Percentiles rank a stretch among this genome's conserved stretches.
Conservation (phyloP, 1,140 invertebrate genomes). For the Scylla paramamosain region DNA sequence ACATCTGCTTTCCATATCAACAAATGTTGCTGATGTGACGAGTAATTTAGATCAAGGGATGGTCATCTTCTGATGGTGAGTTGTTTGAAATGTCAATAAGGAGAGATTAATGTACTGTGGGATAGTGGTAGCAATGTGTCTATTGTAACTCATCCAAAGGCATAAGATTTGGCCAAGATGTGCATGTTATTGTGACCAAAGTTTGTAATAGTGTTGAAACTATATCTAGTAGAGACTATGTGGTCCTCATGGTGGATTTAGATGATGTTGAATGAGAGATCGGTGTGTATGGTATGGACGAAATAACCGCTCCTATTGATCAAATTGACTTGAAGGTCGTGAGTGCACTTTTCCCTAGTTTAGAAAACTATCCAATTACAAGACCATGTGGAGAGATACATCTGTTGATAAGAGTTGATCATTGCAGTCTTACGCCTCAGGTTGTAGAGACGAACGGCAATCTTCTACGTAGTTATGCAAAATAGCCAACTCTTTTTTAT, state of each 20-base stretch:
- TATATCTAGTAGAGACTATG: neutral
- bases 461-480: too few species aligned
- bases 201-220: neutral
- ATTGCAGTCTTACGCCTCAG: too few species aligned
- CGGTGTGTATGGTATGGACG: neutral
- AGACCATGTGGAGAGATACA: too few species aligned
- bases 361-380: too few species aligned
- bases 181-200: neutral
- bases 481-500: too few species aligned
- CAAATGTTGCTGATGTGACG: neutral
- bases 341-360: too few species aligned
- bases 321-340: too few species aligned
- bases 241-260: neutral
- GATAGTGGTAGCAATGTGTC: conserved; percentile 22
- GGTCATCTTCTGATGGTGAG: conserved; percentile 33
- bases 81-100: neutral
- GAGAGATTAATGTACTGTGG: conserved; percentile 34
- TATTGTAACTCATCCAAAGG: conserved; percentile 1
- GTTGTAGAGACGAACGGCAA: too few species aligned
- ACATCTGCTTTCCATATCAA: neutral
- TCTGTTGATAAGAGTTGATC: too few species aligned
- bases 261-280: neutral
- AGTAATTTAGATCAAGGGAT: conserved; percentile 27
- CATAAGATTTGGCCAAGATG: neutral
- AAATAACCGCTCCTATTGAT: too few species aligned